Conservation (phyloP, 1,140 invertebrate species). For the Pentalonia nigronervosa region DNA sequence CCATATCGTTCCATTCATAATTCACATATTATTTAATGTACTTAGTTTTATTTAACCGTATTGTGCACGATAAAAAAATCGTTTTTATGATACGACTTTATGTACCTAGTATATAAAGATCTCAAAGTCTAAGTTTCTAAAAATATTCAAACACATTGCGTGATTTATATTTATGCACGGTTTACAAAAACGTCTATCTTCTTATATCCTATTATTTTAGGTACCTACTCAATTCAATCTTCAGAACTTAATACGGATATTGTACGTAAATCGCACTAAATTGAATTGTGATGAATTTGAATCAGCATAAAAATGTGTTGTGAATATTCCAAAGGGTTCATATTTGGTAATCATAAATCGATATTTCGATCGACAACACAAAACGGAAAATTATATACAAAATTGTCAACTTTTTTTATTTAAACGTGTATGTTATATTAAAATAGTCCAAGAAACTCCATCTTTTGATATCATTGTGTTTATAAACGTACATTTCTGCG, state of each 20-base stretch:
- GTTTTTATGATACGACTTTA: neutral
- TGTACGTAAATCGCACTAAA: neutral
- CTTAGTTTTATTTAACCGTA: neutral
- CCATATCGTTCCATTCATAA: neutral
- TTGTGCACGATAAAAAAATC: neutral
- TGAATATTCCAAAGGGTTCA: neutral
- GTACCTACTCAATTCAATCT: neutral
- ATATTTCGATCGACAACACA: neutral
- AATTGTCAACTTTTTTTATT: neutral
- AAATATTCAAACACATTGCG: neutral
- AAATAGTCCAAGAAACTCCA: too few relatives aligned
- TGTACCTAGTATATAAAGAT: neutral
- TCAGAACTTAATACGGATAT: neutral
- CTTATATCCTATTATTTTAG: neutral
- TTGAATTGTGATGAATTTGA: neutral
- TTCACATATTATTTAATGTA: neutral
- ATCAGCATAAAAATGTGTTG: conserved; percentile 26
- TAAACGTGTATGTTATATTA: too few relatives aligned
- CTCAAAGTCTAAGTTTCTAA: neutral
- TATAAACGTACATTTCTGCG: neutral
- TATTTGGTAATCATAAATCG: neutral
- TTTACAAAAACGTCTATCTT: neutral
- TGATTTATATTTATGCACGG: neutral
- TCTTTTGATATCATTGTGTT: neutral
- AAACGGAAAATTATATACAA: neutral